Conservation (phyloP, 2,113 vertebrate species). For the Bos javanicus region DNA sequence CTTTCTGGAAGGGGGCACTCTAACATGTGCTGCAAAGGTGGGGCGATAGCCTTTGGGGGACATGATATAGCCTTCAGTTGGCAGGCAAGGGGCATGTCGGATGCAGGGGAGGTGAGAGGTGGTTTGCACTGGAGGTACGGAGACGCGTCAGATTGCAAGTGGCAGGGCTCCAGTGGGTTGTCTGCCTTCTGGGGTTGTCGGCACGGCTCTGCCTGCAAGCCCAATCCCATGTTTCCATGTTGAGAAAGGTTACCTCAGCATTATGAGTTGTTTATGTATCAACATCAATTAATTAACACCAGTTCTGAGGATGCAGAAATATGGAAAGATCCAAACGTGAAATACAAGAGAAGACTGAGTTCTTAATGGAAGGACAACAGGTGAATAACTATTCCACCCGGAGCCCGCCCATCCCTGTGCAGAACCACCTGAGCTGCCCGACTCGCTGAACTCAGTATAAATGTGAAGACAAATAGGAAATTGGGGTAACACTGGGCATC, state of each 20-base stretch:
- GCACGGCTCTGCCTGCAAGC: too few relatives aligned
- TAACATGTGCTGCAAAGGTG: neutral
- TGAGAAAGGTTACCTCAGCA: neutral
- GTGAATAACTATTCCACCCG: neutral
- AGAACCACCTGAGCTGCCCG: neutral
- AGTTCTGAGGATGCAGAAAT: neutral
- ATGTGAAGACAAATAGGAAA: neutral
- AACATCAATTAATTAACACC: neutral
- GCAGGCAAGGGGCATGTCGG: neutral
- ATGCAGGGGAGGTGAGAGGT: neutral
- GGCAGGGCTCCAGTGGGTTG: too few relatives aligned
- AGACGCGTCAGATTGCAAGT: neutral
- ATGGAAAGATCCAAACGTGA: neutral
- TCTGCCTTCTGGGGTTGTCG: rapidly evolving
- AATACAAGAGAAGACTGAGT: neutral
- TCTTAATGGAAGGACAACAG: neutral
- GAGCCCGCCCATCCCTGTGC: neutral
- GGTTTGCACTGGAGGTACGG: rapidly evolving
- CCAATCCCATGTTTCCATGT: rapidly evolving
- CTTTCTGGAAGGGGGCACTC: neutral
- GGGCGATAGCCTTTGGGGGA: rapidly evolving
- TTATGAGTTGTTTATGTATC: neutral
- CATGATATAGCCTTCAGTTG: rapidly evolving
- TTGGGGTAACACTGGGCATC: rapidly evolving
- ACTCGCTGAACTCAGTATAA: rapidly evolving